Evolutionary conservation across 2,797 vertebrate species (phyloP), one percentile per base, ranked within the genome.

Genomic region (Pangasius mekongensis): DNA sequence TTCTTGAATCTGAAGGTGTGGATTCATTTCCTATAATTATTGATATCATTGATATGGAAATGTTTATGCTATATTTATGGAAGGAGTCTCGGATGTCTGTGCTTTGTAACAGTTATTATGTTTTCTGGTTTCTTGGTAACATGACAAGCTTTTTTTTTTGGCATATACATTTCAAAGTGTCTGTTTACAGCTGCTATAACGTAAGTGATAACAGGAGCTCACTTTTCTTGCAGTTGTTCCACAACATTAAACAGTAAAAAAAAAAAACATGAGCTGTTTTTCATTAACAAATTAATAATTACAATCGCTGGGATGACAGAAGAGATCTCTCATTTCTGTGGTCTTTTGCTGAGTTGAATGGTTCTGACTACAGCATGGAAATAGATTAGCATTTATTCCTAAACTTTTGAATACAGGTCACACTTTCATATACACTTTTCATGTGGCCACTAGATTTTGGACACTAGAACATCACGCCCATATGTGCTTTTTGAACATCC

Each of bases 1-100:
- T 39, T 39, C 36, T 62, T 82, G 10, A 82, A 62, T 43, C 58
- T 39, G 22, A 82, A 82, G n/a, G 56, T 62, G 80, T 82, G 58
- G 11, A 27, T 39, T 62, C 16, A 62, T n/a, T 82, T 27, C 33
- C 80, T 62, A 62, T 8, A 62, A 14, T 24, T n/a, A 62, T n/a
- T n/a, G 56, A 82, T 49, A 81, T 80, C 30, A 81, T 20, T 81
- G 78, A 60, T 81, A 60, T 16, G 5, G 10, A 60, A 27, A 39
- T 60, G 33, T 60, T 60, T 36, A 56, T 54, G n/a, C 3, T 56
- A 56, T 78, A 33, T 30, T 56, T 78, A 80, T 56, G 9, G 30
- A 52, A 56, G 14, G 49, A 30, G 11, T 14, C 43, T 74, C 5
- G 11, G n/a, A 47, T 52, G 36, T 77, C 27, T 30, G 27, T 52